These are phyloP conservation scores for Bostrychus sinensis DNA, from an alignment of 2,113 vertebrate species.

Conservation along the genomic window DNA sequence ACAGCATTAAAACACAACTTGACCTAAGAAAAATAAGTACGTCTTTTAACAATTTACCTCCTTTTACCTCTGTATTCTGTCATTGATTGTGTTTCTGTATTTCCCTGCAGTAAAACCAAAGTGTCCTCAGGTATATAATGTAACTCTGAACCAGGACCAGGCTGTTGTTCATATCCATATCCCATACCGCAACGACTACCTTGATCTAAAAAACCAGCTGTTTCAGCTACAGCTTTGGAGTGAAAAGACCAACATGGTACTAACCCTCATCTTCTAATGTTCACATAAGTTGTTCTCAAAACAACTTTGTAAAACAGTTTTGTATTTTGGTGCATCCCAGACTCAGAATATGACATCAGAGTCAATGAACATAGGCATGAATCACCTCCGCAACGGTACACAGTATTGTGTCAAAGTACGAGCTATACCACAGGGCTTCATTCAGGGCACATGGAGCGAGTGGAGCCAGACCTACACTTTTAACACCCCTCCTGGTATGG, in stretches of 20 bases:
- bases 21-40: conserved; percentile 56
- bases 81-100: not conserved
- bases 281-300: not conserved
- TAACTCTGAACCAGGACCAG: conserved; percentile 27
- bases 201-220: conserved; percentile 19
- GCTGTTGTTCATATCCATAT: conserved; percentile 33
- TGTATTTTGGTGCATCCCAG: conserved; percentile 21
- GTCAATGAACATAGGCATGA: conserved; percentile 33
- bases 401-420: conserved; percentile 53
- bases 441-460: conserved; percentile 71
- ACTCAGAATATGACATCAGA: not conserved
- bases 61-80: not conserved
- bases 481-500: conserved; percentile 40
- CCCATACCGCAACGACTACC: conserved; percentile 49
- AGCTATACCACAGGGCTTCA: conserved; percentile 16
- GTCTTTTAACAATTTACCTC: not conserved
- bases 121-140: conserved; percentile 53
- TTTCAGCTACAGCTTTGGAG: conserved; percentile 59
- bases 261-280: not conserved
- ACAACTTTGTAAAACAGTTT: no score
- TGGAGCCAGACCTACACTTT: conserved; percentile 66
- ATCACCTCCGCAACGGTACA: conserved; percentile 18
- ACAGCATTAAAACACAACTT: not conserved
- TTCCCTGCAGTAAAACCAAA: conserved; percentile 67
- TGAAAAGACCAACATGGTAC: not conserved